Evolutionary conservation across 2,797 vertebrate species (phyloP), one percentile per base, ranked within the genome.

Genomic region (Schizopygopsis malacanthus): DNA sequence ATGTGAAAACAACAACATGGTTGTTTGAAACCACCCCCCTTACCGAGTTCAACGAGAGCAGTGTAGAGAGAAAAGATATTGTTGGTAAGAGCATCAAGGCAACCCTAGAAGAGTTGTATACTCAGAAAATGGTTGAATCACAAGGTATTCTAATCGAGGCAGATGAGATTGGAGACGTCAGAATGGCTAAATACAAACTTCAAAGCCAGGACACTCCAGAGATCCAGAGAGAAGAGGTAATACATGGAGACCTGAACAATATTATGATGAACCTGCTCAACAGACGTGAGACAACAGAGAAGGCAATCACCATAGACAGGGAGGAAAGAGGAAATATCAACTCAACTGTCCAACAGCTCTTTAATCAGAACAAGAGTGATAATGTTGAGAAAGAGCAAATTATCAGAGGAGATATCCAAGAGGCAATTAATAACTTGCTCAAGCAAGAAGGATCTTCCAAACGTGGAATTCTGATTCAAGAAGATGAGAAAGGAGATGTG

Each of bases 1-100:
- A 99, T 56, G 97, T 99, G 54, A 98, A 96, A 89, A 95, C 96
- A 1, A 98, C 97, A 33, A 99, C 96, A 0, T 99, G 97, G 97
- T 95, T 98, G 22, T 99, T 99, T 94, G 97, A 99, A 95, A 95
- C 94, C 20, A 98, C 96, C 10, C 95, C 97, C 0, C 94, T 98
- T 81, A 92, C 96, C 12, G 94, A 96, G 65, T 98, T 98, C 91
- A 97, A 96, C 47, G 95, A 97, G 81, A 96, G 89, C 85, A 94
- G 59, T 61, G n/a, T 93, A 85, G 95, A 97, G 81, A 97, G 91
- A 88, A 93, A 93, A 4, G 96, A 97, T 86, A 96, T 99, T 69
- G 92, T 97, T 3, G 97, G 97, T 0, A 98, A 98, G 90, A 98
- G 95, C 79, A 94, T 99, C 82, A 97, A 95, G 91, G 94, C 96